These are phyloP conservation scores for Neodiprion lecontei DNA, from an alignment of 1,140 invertebrate genomes.

Conservation along the genomic window DNA sequence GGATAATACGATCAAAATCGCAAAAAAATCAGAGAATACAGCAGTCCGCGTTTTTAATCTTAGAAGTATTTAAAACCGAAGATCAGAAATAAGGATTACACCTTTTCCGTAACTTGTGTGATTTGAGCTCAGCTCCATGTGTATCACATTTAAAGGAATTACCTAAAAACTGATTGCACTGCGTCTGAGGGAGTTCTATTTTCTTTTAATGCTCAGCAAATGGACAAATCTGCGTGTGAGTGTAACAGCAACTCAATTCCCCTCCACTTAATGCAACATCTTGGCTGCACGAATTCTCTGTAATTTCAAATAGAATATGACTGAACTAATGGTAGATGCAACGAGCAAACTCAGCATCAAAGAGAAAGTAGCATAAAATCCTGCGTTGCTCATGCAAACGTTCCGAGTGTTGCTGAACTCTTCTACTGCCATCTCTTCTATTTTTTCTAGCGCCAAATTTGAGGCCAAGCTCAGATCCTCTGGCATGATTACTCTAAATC, in stretches of 20 bases:
- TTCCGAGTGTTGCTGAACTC: constrained; percentile 34
- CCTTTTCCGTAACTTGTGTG: too few relatives aligned
- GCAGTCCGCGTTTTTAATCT: too few relatives aligned
- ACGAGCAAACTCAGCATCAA: constrained; percentile 47
- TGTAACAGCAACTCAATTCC: constrained; percentile 8
- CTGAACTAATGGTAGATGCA: constrained; percentile 46
- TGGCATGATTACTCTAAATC: constrained; percentile 70
- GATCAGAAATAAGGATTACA: too few relatives aligned
- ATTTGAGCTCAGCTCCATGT: too few relatives aligned
- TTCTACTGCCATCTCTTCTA: constrained; percentile 41
- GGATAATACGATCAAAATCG: too few relatives aligned
- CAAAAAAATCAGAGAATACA: too few relatives aligned
- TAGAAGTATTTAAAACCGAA: too few relatives aligned
- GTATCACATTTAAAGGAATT: too few relatives aligned
- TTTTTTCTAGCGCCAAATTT: constrained; percentile 40
- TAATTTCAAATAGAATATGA: constrained; percentile 49
- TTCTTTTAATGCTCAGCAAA: not conserved
- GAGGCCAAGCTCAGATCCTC: constrained; percentile 64
- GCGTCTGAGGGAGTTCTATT: too few relatives aligned
- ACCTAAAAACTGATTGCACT: too few relatives aligned
- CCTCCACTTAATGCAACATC: constrained; percentile 33
- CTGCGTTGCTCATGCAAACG: constrained; percentile 51
- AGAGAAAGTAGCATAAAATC: constrained; percentile 51
- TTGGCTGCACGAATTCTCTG: constrained; percentile 46
- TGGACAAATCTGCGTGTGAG: not conserved